These are phyloP conservation scores for Parotia lawesii DNA, from an alignment of 2,113 vertebrate genomes.

Conservation along the genomic window DNA sequence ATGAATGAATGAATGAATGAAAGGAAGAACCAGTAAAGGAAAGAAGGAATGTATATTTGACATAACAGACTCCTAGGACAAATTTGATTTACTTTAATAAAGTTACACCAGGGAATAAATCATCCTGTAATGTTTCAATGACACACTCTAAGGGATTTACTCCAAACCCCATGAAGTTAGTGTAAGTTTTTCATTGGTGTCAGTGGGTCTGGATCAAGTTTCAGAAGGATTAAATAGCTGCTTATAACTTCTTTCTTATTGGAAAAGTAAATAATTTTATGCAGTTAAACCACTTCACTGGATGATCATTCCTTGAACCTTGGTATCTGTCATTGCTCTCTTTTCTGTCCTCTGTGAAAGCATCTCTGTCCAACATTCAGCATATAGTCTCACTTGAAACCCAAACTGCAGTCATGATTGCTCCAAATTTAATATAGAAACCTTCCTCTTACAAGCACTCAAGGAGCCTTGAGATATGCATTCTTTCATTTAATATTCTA, in stretches of 20 bases:
- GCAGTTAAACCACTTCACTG: not conserved
- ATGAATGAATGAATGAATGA: not conserved
- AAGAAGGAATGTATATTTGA: not conserved
- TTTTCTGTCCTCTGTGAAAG: not conserved
- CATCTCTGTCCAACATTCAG: not conserved
- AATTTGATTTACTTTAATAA: not conserved
- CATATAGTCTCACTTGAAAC: not conserved
- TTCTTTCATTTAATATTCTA: not conserved
- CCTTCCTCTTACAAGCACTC: not conserved
- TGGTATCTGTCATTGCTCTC: not conserved
- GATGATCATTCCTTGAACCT: not conserved
- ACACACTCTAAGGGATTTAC: not conserved
- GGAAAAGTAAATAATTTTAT: not conserved
- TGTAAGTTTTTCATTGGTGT: not conserved
- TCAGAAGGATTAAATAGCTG: not conserved
- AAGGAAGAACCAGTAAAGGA: not conserved
- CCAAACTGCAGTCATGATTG: not conserved
- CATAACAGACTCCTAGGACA: not conserved
- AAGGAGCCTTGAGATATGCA: rapidly evolving
- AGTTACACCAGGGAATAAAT: not conserved
- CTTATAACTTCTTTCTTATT: not conserved
- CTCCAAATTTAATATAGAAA: not conserved
- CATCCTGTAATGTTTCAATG: not conserved
- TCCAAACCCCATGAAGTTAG: not conserved
- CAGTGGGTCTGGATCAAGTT: not conserved